A percentile compares a stretch with the other conserved stretches of the same genome.
phyloP scores from a whole-genome alignment of 2,797 vertebrate species.

The Meriones psammophilus region DNA sequence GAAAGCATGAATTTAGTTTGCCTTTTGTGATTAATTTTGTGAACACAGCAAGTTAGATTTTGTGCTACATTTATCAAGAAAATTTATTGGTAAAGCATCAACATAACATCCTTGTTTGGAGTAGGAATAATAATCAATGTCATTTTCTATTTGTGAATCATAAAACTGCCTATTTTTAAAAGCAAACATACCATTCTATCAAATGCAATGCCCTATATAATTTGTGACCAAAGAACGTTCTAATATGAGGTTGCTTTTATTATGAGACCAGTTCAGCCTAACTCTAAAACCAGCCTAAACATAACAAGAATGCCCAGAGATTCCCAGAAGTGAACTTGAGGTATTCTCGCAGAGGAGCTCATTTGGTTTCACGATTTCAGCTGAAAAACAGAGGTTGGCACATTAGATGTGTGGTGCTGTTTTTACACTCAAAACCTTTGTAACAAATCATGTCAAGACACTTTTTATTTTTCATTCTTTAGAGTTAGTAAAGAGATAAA shows the following conservation, averaged over 20 bases:
- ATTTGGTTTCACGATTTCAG: background rate
- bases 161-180: background rate
- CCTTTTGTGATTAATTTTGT: slow-evolving; percentile 8
- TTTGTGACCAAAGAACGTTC: background rate
- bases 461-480: slow-evolving; percentile 43
- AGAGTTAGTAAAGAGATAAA: background rate
- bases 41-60: slow-evolving; percentile 29
- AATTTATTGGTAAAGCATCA: background rate
- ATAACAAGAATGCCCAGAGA: background rate
- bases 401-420: background rate
- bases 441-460: background rate
- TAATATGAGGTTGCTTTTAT: background rate
- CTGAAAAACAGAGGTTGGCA: background rate
- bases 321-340: background rate
- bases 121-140: background rate
- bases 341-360: background rate
- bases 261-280: background rate
- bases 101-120: background rate
- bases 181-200: background rate
- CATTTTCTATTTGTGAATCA: slow-evolving; percentile 9
- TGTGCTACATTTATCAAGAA: background rate
- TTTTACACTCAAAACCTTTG: background rate
- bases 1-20: background rate
- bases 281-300: background rate
- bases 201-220: background rate